Conservation (phyloP, 2,888 invertebrate species). For the Acleris holmiana region DNA sequence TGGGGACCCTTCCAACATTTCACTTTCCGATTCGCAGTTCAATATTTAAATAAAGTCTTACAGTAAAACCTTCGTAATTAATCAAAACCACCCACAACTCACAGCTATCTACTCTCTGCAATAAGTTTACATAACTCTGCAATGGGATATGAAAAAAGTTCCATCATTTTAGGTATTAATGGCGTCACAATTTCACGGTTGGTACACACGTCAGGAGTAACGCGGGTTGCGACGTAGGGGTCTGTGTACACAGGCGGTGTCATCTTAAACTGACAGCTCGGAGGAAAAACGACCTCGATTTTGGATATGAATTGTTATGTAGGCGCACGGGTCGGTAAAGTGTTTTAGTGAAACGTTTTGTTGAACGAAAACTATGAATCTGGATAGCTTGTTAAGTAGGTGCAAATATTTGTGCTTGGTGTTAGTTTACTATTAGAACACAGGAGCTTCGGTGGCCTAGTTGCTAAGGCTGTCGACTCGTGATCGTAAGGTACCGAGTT, state of each 20-base stretch:
- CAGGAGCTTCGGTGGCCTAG: no score
- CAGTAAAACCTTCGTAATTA: neutral
- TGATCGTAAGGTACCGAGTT: no score
- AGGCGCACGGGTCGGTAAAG: neutral
- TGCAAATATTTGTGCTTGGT: no score
- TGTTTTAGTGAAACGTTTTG: no score
- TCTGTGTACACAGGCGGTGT: slow-evolving; percentile 28
- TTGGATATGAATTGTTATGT: slow-evolving; percentile 24
- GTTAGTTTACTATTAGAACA: no score
- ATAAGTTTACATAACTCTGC: slow-evolving; percentile 32
- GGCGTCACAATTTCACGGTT: slow-evolving; percentile 40
- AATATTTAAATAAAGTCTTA: neutral
- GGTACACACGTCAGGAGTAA: slow-evolving; percentile 36
- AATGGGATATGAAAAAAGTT: slow-evolving; percentile 38
- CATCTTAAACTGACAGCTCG: slow-evolving; percentile 19
- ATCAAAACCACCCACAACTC: slow-evolving; percentile 22
- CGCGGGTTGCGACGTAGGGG: slow-evolving; percentile 26
- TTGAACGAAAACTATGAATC: neutral
- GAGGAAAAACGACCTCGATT: slow-evolving; percentile 24
- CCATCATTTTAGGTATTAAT: slow-evolving; percentile 38
- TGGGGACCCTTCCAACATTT: no score
- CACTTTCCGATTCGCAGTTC: no score
- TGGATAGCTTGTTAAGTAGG: neutral
- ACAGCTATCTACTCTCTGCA: slow-evolving; percentile 11
- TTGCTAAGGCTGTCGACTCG: no score